Evolutionary conservation across 2,113 vertebrate species (phyloP).

Genomic region (Pionites leucogaster): DNA sequence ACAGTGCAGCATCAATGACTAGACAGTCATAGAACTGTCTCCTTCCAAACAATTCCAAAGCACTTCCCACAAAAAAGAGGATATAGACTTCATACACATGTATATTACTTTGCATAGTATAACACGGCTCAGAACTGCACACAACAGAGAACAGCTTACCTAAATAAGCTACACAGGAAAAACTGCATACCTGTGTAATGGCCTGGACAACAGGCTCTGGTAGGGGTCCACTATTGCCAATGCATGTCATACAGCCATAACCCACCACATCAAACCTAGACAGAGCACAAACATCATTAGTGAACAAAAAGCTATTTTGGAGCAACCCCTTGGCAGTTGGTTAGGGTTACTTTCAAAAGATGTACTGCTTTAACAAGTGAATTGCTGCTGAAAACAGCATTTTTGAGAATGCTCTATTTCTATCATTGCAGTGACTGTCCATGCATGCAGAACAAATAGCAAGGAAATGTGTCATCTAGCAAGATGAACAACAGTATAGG

Average conservation of each 20-base stretch:
- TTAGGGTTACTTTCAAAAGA: background rate
- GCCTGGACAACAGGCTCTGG: conserved; percentile 92
- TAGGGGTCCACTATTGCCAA: conserved; percentile 96
- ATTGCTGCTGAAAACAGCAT: background rate
- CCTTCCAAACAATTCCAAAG: background rate
- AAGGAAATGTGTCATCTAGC: background rate
- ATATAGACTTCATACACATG: background rate
- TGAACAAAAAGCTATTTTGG: background rate
- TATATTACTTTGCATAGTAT: background rate
- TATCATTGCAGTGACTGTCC: background rate
- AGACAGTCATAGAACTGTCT: background rate
- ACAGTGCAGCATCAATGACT: background rate
- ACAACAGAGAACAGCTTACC: background rate
- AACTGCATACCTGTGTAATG: conserved; percentile 84
- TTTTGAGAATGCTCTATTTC: background rate
- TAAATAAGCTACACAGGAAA: background rate
- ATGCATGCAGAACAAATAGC: background rate
- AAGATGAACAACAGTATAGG: background rate
- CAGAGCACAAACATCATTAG: background rate
- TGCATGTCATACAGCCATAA: conserved; percentile 99
- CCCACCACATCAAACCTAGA: conserved; percentile 95
- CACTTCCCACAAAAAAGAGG: background rate
- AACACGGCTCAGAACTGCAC: background rate
- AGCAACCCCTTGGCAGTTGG: background rate
- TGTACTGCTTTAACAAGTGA: background rate